phyloP scores from a whole-genome alignment of 2,797 vertebrate genomes.

The Hyperoplus immaculatus region DNA sequence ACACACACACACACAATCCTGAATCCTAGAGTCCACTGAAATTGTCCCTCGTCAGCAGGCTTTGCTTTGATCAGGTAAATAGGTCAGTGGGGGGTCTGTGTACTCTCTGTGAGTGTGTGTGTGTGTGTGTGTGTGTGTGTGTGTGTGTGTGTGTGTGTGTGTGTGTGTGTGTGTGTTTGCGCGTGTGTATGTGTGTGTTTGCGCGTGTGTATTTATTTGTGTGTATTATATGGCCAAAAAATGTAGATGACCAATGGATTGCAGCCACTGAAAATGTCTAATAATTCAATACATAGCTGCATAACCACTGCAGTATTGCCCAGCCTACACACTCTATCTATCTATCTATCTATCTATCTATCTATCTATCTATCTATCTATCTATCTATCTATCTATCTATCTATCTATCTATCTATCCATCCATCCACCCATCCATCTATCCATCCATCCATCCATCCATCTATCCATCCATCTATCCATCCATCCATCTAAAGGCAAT shows the following conservation, averaged over 20 bases:
- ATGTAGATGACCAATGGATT: conserved; percentile 30
- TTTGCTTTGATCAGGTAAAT: conserved; percentile 60
- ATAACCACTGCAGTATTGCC: conserved; percentile 28
- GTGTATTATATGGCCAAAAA: conserved; percentile 5
- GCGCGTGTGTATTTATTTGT: too few species aligned
- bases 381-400: too few species aligned
- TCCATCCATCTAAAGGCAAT: too few species aligned
- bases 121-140: conserved; percentile 21
- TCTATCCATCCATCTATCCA: too few species aligned
- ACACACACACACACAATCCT: conserved; percentile 14
- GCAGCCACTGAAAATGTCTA: not conserved
- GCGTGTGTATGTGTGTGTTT: too few species aligned
- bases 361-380: too few species aligned
- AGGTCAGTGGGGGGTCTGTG: conserved; percentile 47
- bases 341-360: too few species aligned
- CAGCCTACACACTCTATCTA: not conserved
- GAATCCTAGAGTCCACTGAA: conserved; percentile 47
- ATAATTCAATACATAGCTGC: conserved; percentile 24
- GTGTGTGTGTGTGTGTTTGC: too few species aligned
- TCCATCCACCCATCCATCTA: too few species aligned
- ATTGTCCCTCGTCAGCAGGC: conserved; percentile 38
- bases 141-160: too few species aligned
- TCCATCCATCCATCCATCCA: too few species aligned
- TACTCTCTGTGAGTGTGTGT: conserved; percentile 21
- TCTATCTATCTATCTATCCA: too few species aligned